These are phyloP conservation scores for Dasyurus viverrinus DNA, from an alignment of 2,113 vertebrate genomes.

Conservation along the genomic window DNA sequence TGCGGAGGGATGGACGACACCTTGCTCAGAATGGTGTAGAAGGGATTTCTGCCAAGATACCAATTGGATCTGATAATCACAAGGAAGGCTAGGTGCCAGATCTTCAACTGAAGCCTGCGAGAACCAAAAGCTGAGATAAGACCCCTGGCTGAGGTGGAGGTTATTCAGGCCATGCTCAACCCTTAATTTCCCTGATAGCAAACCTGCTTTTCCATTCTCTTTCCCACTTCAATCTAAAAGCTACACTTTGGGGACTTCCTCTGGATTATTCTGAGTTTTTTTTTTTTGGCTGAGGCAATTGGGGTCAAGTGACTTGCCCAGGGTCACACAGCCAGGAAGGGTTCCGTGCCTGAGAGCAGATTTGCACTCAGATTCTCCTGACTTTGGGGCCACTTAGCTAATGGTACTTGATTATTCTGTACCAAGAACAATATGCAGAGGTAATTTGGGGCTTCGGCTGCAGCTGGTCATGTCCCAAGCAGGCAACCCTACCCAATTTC, in stretches of 20 bases:
- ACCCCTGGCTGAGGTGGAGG: no score
- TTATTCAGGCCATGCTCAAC: neutral
- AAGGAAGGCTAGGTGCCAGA: no score
- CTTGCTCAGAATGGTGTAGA: neutral
- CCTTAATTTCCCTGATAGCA: neutral
- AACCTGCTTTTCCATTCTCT: neutral
- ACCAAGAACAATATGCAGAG: no score
- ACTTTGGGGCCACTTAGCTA: no score
- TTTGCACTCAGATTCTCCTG: no score
- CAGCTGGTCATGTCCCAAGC: no score
- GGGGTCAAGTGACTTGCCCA: no score
- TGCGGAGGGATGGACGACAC: neutral
- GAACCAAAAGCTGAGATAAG: neutral
- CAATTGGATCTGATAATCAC: neutral
- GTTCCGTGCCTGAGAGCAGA: no score
- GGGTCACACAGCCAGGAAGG: no score
- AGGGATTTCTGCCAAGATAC: neutral
- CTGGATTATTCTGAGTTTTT: neutral
- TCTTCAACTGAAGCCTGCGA: neutral
- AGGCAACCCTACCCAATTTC: neutral
- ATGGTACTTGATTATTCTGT: neutral
- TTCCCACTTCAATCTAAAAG: neutral
- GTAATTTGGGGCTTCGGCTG: neutral
- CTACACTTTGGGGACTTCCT: neutral
- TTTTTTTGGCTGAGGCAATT: no score